phyloP scores from a whole-genome alignment of 2,888 invertebrate genomes.

The Euzophera pinguis region DNA sequence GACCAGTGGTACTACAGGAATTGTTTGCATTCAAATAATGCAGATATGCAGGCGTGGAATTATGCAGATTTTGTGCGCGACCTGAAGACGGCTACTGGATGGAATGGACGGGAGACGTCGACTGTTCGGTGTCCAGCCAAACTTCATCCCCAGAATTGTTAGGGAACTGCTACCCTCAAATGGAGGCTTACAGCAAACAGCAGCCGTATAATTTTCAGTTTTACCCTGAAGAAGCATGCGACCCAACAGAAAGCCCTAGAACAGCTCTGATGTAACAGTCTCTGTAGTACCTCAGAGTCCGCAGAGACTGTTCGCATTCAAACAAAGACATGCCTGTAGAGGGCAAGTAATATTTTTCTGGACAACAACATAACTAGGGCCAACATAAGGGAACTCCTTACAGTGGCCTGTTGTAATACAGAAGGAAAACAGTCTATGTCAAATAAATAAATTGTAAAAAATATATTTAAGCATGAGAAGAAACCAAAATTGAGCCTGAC shows the following conservation, averaged over 20 bases:
- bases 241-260: constrained; percentile 53
- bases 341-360: constrained; percentile 62
- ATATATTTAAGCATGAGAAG: constrained; percentile 31
- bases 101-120: constrained; percentile 75
- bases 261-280: constrained; percentile 57
- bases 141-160: constrained; percentile 79
- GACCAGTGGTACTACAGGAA: constrained; percentile 65
- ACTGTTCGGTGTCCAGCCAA: constrained; percentile 74
- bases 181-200: constrained; percentile 63
- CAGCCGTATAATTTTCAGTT: constrained; percentile 57
- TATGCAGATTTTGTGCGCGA: constrained; percentile 68
- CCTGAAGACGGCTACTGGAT: constrained; percentile 81
- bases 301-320: constrained; percentile 57
- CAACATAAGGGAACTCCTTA: constrained; percentile 63
- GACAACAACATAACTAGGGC: constrained; percentile 27
- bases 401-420: constrained; percentile 57
- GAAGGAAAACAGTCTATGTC: constrained; percentile 25
- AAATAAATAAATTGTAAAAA: constrained; percentile 46
- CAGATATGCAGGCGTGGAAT: constrained; percentile 60
- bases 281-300: constrained; percentile 61
- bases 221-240: constrained; percentile 68
- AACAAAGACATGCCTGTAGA: constrained; percentile 40
- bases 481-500: too few species aligned
- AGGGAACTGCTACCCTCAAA: constrained; percentile 57
- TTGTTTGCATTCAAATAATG: constrained; percentile 48